These are phyloP conservation scores for Halesus radiatus DNA, from an alignment of 1,140 invertebrate species.

Conservation along the genomic window DNA sequence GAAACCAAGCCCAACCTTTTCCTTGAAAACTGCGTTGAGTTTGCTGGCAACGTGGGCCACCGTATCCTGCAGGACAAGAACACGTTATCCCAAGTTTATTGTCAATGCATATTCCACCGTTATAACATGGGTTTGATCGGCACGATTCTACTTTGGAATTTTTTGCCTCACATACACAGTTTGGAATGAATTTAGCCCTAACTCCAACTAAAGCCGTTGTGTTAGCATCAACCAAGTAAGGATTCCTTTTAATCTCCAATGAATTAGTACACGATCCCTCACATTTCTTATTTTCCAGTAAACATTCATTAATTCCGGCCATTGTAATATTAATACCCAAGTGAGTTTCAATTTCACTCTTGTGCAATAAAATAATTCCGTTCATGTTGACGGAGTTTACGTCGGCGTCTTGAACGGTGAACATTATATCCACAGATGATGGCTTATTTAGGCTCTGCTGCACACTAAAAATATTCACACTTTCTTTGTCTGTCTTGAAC, in stretches of 20 bases:
- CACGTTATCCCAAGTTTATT: constrained; percentile 73
- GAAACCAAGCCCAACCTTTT: constrained; percentile 78
- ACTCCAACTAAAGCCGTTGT: constrained; percentile 78
- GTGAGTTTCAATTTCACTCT: constrained; percentile 74
- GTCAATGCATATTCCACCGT: constrained; percentile 77
- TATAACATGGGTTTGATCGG: constrained; percentile 74
- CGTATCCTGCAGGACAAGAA: constrained; percentile 74
- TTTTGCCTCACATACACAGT: constrained; percentile 73
- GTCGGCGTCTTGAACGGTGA: constrained; percentile 77
- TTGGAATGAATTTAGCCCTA: constrained; percentile 69
- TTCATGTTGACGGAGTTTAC: constrained; percentile 77
- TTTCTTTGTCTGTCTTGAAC: constrained; percentile 70
- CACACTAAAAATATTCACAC: constrained; percentile 80
- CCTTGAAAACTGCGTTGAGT: constrained; percentile 76
- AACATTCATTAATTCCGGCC: constrained; percentile 80
- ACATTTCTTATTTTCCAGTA: constrained; percentile 74
- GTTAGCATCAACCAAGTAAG: constrained; percentile 82
- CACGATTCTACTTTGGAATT: constrained; percentile 73
- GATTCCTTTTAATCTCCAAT: constrained; percentile 74
- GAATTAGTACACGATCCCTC: constrained; percentile 76
- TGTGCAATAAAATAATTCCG: constrained; percentile 75
- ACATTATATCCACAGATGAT: constrained; percentile 76
- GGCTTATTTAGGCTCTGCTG: constrained; percentile 68
- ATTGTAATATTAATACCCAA: constrained; percentile 78
- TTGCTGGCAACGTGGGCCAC: constrained; percentile 80